Evolutionary conservation across 2,888 invertebrate genomes (phyloP), one percentile per base, ranked within the genome.

Genomic region (Acanthosepion lycidas): DNA sequence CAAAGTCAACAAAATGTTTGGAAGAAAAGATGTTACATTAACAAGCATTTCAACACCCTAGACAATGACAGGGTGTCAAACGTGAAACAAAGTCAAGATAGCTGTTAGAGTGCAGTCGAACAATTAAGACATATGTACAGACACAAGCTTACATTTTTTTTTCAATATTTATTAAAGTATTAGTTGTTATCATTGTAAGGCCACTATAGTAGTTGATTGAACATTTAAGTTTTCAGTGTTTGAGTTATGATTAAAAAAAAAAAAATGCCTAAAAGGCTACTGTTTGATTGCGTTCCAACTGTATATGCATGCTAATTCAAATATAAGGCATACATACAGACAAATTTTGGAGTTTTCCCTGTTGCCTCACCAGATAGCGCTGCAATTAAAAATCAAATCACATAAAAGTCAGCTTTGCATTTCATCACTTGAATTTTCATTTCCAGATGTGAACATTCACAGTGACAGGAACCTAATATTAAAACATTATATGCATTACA

Each of bases 221-320:
- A n/a, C 78, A 33, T 78, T 78, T 78, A 78, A 78, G 78, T 78
- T 78, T 78, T 78, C 78, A 78, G 78, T 78, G 78, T 78, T 78
- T 78, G 78, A 78, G 78, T 78, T 78, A 78, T 78, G 9, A 78
- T 78, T 33, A 78, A 78, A 26, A 64, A 26, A 28, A 23, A 26
- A 8, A 15, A 78, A 33, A 78, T n/a, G 78, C 78, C 78, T 78
- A 78, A 78, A n/a, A 78, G 78, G 78, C 78, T n/a, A 78, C n/a
- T n/a, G 33, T 33, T n/a, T 78, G 78, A n/a, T 78, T 78, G 78
- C 78, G 78, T 78, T 78, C 78, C 78, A 78, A 78, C 78, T 78
- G 78, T 78, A 78, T 78, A 78, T 78, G 78, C 78, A 78, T 78
- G 78, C 78, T 78, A 78, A 78, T 78, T 78, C n/a, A 78, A 78